A percentile compares a stretch with the other conserved stretches of the same genome.
These are phyloP conservation scores for Nannospalax galili DNA, from an alignment of 2,113 vertebrate species.

Conservation along the genomic window DNA sequence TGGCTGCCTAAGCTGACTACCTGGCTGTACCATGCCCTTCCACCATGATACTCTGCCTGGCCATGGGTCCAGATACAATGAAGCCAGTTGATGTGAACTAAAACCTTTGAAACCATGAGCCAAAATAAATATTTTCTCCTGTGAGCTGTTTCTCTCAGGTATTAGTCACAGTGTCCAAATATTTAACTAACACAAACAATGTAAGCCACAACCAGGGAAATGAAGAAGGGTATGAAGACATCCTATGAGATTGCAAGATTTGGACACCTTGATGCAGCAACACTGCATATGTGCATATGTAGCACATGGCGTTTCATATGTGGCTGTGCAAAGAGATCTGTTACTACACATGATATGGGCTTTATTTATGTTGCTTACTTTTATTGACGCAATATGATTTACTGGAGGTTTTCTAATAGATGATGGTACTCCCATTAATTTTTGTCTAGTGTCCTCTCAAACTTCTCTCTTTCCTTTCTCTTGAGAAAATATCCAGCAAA, in stretches of 20 bases:
- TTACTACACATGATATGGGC: neutral
- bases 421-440: neutral
- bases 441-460: conserved; percentile 39
- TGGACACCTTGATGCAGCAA: neutral
- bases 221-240: neutral
- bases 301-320: neutral
- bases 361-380: conserved; percentile 22
- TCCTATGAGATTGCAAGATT: neutral
- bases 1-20: neutral
- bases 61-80: neutral
- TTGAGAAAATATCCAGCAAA: conserved; percentile 51
- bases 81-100: neutral
- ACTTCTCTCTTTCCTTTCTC: conserved; percentile 57
- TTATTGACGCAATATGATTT: neutral
- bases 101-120: neutral
- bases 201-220: neutral
- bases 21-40: neutral
- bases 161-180: neutral
- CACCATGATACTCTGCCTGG: neutral
- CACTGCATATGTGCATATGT: no score
- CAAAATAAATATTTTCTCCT: neutral
- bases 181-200: neutral
- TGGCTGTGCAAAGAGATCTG: neutral
- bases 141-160: neutral
- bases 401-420: conserved; percentile 20